Base-by-base conservation (phyloP, 2,797 vertebrate species). In the Platalea minor region DNA sequence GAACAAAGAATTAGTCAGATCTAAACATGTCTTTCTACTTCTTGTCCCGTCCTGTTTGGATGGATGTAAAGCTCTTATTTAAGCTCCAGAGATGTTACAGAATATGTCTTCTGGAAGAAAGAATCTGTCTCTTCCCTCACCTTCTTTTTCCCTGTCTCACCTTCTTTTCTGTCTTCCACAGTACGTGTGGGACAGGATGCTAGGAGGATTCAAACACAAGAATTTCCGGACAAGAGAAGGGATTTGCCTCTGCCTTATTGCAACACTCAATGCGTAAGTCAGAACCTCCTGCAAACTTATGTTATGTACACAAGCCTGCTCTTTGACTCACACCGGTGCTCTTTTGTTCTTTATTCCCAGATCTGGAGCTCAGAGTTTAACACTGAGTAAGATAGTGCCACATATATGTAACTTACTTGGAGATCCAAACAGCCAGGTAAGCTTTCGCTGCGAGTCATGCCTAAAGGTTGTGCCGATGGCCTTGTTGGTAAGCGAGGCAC, bases 161-260 rank as follows among this genome's bases (percentile, higher is more conserved):
- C 13, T 37, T 60, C 7, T 88, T 74, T 60, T 92, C 25, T 92
- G 21, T 97, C 35, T 75, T 56, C 92, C 97, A 13, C 96, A 99
- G 99, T 99, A 99, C 0, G 98, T 99, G 23, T 99, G 99, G 99
- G 99, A 99, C 97, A 97, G 99, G 85, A 99, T 99, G 98, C 97
- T 99, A n/a, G 99, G 98, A 95, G 99, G 99, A 95, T 99, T 99
- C 98, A 99, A 99, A 98, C 99, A 99, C 96, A 99, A 99, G 98
- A 99, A 99, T 98, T 99, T 99, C 98, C 98, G 99, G 88, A 99
- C 99, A 46, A 98, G 99, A 97, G 99, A 99, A 98, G 99, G 99
- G 96, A 98, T 99, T 96, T 99, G 99, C 97, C 98, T 99, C 97
- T 99, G 99, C 97, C 99, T 99, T 97, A 98, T 99, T 75, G 98